These are phyloP conservation scores for Pseudorasbora parva DNA, from an alignment of 2,113 vertebrate genomes.

Conservation along the genomic window DNA sequence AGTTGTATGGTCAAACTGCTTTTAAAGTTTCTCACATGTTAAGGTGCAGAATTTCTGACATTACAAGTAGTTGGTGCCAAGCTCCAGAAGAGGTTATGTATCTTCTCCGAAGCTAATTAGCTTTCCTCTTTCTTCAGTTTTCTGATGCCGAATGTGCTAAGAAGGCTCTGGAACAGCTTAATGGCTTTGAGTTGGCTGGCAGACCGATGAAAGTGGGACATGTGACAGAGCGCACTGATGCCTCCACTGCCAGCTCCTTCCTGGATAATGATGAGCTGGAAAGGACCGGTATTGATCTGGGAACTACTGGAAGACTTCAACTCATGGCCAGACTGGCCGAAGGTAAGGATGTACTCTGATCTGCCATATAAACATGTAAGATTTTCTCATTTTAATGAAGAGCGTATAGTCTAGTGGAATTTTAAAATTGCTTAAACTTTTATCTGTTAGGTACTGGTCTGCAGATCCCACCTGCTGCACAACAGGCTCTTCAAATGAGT, in stretches of 20 bases:
- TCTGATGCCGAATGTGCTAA: constrained; percentile 95
- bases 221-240: constrained; percentile 91
- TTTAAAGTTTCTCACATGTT: too few species aligned
- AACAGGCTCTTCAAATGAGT: constrained; percentile 97
- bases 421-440: neutral
- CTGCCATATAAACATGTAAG: too few species aligned
- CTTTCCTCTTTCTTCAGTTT: constrained; percentile 76
- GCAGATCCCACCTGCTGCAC: constrained; percentile 95
- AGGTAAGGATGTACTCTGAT: constrained; percentile 70
- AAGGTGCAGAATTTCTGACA: neutral
- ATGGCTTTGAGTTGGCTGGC: constrained; percentile 94
- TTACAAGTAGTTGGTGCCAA: neutral
- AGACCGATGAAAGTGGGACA: constrained; percentile 98
- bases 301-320: constrained; percentile 92
- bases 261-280: constrained; percentile 94
- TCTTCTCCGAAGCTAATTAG: neutral
- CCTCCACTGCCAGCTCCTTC: constrained; percentile 88
- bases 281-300: constrained; percentile 90
- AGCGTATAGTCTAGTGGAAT: neutral
- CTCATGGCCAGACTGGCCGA: constrained; percentile 95
- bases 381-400: neutral
- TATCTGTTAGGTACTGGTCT: constrained; percentile 85
- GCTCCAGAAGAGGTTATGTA: neutral
- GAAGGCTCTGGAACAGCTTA: constrained; percentile 95
- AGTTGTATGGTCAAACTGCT: constrained; percentile 51